phyloP scores from a whole-genome alignment of 2,888 invertebrate species.

The Chymomyza procnemis region DNA sequence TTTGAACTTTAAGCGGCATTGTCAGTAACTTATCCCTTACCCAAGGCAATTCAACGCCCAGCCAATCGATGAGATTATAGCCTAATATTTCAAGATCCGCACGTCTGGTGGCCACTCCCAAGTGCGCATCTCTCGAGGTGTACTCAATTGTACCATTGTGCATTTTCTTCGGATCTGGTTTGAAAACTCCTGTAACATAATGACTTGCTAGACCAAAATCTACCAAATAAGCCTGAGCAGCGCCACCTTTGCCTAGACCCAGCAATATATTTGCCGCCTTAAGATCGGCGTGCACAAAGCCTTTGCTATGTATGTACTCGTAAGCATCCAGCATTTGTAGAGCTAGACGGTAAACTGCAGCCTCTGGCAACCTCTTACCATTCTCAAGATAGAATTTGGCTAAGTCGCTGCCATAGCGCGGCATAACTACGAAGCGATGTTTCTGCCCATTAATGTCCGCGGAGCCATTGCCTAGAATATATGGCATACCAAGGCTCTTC shows the following conservation, averaged over 20 bases:
- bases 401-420: slow-evolving; percentile 92
- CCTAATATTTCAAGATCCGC: slow-evolving; percentile 96
- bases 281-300: slow-evolving; percentile 96
- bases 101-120: slow-evolving; percentile 91
- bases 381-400: slow-evolving; percentile 87
- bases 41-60: slow-evolving; percentile 91
- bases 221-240: slow-evolving; percentile 89
- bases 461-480: slow-evolving; percentile 90
- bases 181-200: slow-evolving; percentile 87
- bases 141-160: slow-evolving; percentile 99
- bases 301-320: slow-evolving; percentile 93
- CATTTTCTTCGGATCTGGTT: slow-evolving; percentile 92
- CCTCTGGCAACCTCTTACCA: slow-evolving; percentile 83
- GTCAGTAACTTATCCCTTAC: slow-evolving; percentile 82
- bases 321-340: slow-evolving; percentile 92
- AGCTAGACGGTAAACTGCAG: slow-evolving; percentile 88
- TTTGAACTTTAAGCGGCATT: slow-evolving; percentile 83
- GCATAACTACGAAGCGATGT: slow-evolving; percentile 93
- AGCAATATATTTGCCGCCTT: slow-evolving; percentile 96
- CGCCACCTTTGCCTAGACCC: slow-evolving; percentile 83
- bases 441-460: slow-evolving; percentile 86
- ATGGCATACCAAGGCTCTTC: slow-evolving; percentile 89
- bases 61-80: slow-evolving; percentile 96
- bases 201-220: slow-evolving; percentile 95
- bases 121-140: slow-evolving; percentile 96